Evolutionary conservation across 2,888 invertebrate genomes (phyloP).

Genomic region (Prenolepis imparis): DNA sequence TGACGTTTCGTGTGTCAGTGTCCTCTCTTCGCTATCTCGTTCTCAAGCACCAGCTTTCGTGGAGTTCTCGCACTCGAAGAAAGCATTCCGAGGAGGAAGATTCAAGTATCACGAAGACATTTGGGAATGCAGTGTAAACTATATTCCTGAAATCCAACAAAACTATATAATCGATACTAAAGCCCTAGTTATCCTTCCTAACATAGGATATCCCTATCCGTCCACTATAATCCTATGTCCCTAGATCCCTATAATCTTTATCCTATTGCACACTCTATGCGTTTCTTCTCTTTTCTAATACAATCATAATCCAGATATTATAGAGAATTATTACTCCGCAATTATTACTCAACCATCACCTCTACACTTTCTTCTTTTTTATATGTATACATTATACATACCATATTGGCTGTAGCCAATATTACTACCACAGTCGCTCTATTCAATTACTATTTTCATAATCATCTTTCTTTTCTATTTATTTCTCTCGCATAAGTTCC

Average conservation of each 20-base stretch:
- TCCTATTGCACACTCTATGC: not conserved
- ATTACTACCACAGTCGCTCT: not conserved
- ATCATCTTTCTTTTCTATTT: not conserved
- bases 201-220: constrained; percentile 29
- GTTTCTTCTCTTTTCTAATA: not conserved
- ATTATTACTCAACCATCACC: not conserved
- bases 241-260: constrained; percentile 27
- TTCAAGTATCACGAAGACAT: constrained; percentile 2
- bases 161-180: not conserved
- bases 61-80: constrained; percentile 10
- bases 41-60: constrained; percentile 34
- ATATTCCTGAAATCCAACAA: not conserved
- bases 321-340: not conserved
- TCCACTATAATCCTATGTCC: constrained; percentile 14
- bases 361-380: not conserved
- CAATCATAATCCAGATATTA: not conserved
- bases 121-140: not conserved
- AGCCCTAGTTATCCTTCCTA: not conserved
- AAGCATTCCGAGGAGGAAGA: not conserved
- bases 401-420: not conserved
- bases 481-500: not conserved
- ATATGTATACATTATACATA: not conserved
- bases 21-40: constrained; percentile 64
- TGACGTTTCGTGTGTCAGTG: constrained; percentile 80
- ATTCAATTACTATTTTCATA: not conserved